These are phyloP conservation scores for Hyalella azteca DNA, from an alignment of 2,888 invertebrate species.

Conservation along the genomic window DNA sequence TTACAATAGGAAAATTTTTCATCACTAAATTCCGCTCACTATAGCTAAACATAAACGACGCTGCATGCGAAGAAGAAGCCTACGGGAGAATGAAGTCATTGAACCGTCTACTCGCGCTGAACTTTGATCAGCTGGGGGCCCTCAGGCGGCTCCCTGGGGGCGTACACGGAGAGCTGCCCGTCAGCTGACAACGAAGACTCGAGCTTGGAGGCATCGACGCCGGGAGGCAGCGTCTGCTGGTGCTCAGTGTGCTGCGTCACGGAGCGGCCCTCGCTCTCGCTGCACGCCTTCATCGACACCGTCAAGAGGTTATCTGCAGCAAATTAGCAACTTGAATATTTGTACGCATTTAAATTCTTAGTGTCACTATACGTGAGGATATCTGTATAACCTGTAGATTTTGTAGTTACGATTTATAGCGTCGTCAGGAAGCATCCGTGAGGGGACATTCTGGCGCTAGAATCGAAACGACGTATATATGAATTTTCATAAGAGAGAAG, in stretches of 20 bases:
- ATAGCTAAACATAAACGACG: no score
- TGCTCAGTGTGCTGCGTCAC: conserved; percentile 13
- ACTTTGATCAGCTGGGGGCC: conserved; percentile 45
- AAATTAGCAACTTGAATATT: no score
- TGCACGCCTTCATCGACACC: conserved; percentile 28
- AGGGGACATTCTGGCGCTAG: no score
- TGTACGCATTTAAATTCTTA: no score
- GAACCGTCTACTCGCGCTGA: conserved; percentile 37
- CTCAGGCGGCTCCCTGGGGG: conserved; percentile 39
- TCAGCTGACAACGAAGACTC: conserved; percentile 49
- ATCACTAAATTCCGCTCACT: no score
- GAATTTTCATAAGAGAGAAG: no score
- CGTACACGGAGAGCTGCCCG: conserved; percentile 44
- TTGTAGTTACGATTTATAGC: no score
- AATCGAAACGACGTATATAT: no score
- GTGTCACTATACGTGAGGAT: no score
- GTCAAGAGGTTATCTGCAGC: conserved; percentile 41
- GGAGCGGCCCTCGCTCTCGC: conserved; percentile 38
- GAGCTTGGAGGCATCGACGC: conserved; percentile 41
- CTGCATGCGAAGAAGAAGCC: background rate
- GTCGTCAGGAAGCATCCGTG: no score
- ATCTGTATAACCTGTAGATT: no score
- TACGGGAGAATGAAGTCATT: background rate
- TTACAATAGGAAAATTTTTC: no score
- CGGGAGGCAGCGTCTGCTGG: conserved; percentile 44